Conservation (phyloP, 1,140 invertebrate genomes). For the Brachionus koreanus region DNA sequence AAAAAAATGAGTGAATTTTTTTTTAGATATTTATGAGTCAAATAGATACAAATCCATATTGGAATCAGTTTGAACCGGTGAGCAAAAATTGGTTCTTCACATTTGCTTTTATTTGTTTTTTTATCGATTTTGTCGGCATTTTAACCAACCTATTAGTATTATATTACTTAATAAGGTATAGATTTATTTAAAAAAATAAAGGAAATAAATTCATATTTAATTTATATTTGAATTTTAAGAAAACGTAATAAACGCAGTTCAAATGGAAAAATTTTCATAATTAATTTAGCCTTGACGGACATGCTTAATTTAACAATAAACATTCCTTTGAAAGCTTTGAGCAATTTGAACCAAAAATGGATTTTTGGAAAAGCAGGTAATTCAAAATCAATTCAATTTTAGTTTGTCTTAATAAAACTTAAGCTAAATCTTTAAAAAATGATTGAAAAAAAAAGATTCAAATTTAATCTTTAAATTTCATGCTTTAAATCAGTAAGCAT, state of each 20-base stretch:
- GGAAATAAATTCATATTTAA: background rate
- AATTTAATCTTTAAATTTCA: too few species aligned
- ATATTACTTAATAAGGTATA: conserved; percentile 22
- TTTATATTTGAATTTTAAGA: background rate
- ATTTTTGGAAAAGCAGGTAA: conserved; percentile 12
- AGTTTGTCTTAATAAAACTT: too few species aligned
- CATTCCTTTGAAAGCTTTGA: background rate
- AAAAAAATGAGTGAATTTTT: background rate
- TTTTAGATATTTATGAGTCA: background rate
- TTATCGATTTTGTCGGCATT: background rate
- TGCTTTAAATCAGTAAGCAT: too few species aligned
- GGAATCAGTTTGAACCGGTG: conserved; percentile 21
- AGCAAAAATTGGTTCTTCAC: background rate
- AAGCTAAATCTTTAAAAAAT: too few species aligned
- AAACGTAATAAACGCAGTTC: background rate
- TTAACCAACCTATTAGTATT: background rate
- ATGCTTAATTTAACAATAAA: conserved; percentile 4
- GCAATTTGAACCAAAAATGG: conserved; percentile 26
- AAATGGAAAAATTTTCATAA: background rate
- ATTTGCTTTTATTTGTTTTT: background rate
- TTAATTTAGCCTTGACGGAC: conserved; percentile 21
- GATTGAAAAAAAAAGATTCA: too few species aligned
- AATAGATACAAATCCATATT: background rate
- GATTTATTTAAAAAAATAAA: background rate
- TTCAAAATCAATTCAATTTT: background rate